Conservation (phyloP, 2,888 invertebrate species). For the Penaeus monodon region DNA sequence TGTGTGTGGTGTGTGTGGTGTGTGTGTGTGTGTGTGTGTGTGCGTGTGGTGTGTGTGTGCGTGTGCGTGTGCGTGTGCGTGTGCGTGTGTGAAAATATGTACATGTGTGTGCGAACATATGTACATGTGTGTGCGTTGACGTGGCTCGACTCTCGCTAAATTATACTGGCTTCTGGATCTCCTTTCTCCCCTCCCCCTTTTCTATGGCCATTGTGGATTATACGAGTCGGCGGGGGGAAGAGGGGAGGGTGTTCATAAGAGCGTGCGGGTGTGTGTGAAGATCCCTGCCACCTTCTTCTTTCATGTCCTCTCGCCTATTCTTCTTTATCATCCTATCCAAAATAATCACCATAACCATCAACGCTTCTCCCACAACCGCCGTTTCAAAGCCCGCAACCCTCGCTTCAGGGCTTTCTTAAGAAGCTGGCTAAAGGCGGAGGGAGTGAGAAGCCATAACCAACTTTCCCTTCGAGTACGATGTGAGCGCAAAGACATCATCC, state of each 20-base stretch:
- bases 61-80: too few relatives aligned
- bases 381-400: background rate
- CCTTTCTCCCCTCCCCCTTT: background rate
- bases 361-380: background rate
- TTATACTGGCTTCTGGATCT: background rate
- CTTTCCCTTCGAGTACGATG: constrained; percentile 1
- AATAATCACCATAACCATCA: too few relatives aligned
- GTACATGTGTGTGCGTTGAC: background rate
- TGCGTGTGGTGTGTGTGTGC: background rate
- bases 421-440: background rate
- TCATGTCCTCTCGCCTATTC: background rate
- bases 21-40: background rate
- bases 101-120: too few relatives aligned
- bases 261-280: background rate
- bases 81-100: too few relatives aligned
- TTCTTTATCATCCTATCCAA: background rate
- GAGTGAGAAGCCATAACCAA: constrained; percentile 4
- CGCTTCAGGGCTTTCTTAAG: too few relatives aligned
- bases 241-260: background rate
- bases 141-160: background rate
- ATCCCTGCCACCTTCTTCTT: too few relatives aligned
- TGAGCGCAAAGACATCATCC: background rate
- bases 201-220: background rate
- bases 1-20: too few relatives aligned
- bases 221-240: background rate